Evolutionary conservation across 2,113 vertebrate species (phyloP).

Genomic region (Hemiscyllium ocellatum): DNA sequence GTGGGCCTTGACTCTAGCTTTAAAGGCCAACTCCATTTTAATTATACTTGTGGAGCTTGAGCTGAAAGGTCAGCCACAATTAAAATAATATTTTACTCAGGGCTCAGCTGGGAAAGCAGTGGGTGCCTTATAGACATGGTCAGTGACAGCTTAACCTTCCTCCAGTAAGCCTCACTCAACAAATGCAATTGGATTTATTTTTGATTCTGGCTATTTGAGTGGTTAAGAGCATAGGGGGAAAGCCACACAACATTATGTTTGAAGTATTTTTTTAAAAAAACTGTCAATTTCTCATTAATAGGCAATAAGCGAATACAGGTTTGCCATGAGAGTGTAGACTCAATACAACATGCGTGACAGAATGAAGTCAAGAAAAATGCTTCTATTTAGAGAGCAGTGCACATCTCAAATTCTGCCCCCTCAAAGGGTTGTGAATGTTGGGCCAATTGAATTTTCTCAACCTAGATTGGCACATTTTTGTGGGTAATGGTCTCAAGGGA

Average conservation of each 20-base stretch:
- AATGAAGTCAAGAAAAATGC: neutral
- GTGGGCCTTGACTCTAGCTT: neutral
- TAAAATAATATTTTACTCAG: constrained; percentile 11
- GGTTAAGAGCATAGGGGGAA: neutral
- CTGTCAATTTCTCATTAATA: neutral
- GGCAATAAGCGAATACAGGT: neutral
- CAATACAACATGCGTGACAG: neutral
- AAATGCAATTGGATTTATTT: neutral
- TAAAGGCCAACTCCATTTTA: neutral
- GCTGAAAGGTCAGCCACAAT: constrained; percentile 20
- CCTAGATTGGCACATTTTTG: neutral
- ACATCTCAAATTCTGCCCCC: neutral
- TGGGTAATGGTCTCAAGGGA: neutral
- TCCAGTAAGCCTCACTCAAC: neutral
- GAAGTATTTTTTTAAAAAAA: neutral
- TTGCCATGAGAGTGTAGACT: neutral
- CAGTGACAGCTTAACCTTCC: neutral
- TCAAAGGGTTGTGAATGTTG: neutral
- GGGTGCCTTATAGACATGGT: neutral
- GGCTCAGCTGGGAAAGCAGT: neutral
- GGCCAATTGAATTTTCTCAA: neutral
- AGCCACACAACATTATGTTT: neutral
- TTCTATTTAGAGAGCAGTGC: neutral
- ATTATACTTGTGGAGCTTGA: neutral
- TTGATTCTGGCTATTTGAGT: neutral